Percentiles rank a stretch among this genome's conserved stretches.
phyloP scores from a whole-genome alignment of 1,140 invertebrate genomes.

The Adoxophyes honmai region DNA sequence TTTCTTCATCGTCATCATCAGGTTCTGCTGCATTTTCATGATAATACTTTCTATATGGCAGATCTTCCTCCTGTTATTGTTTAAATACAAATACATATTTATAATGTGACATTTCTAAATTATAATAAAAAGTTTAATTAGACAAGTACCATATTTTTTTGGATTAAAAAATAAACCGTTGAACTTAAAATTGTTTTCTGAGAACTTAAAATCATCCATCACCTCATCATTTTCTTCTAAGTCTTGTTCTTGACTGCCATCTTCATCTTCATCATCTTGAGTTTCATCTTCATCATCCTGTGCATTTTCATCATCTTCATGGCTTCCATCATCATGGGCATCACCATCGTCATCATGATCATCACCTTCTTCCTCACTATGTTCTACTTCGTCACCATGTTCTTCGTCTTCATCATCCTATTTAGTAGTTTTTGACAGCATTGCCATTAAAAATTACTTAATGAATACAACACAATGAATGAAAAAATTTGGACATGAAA shows the following conservation, averaged over 20 bases:
- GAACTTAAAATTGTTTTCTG: no score
- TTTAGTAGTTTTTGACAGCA: not conserved
- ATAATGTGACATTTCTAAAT: not conserved
- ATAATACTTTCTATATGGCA: not conserved
- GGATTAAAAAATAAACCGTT: no score
- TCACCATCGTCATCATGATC: conserved; percentile 39
- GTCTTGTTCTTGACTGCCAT: conserved; percentile 22
- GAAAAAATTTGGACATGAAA: no score
- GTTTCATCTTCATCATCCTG: conserved; percentile 42
- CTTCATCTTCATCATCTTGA: conserved; percentile 30
- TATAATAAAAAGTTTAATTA: no score
- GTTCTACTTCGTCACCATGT: conserved; percentile 40
- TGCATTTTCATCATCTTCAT: conserved; percentile 48
- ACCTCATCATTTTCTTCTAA: conserved; percentile 25
- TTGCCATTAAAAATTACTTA: not conserved
- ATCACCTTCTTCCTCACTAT: conserved; percentile 59
- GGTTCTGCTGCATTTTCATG: conserved; percentile 7
- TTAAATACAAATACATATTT: not conserved
- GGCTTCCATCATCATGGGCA: conserved; percentile 42
- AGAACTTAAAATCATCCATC: not conserved
- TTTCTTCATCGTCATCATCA: conserved; percentile 45
- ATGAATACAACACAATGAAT: no score
- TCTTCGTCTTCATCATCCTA: not conserved
- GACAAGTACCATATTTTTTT: no score
- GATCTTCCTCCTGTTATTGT: conserved; percentile 11